phyloP scores from a whole-genome alignment of 2,888 invertebrate species.

The Acronicta aceris region DNA sequence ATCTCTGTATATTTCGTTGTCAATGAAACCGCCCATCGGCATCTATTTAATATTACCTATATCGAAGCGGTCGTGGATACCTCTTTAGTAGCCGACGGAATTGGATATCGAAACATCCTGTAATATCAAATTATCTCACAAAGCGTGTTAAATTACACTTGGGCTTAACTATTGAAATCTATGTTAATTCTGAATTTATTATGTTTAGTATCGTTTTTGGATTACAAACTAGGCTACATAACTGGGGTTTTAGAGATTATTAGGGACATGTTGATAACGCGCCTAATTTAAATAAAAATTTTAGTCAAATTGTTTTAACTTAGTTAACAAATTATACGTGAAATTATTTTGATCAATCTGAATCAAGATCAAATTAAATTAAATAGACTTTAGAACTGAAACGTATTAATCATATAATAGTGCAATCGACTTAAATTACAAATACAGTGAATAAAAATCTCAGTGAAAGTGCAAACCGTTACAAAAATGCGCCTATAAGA shows the following conservation, averaged over 20 bases:
- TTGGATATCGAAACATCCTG: slow-evolving; percentile 7
- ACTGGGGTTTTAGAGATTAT: too few species aligned
- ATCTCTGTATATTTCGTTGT: neutral
- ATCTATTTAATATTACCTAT: slow-evolving; percentile 8
- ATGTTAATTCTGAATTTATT: neutral
- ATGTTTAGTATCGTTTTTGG: neutral
- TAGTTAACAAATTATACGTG: too few species aligned
- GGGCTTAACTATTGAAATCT: neutral
- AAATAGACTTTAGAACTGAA: too few species aligned
- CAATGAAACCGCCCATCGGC: neutral
- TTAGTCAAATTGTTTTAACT: too few species aligned
- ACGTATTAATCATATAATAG: neutral
- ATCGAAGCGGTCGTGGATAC: slow-evolving; percentile 10
- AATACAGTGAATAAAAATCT: neutral
- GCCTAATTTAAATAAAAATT: too few species aligned
- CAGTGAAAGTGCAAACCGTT: slow-evolving; percentile 19
- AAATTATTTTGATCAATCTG: too few species aligned
- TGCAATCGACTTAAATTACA: neutral
- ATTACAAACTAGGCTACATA: neutral
- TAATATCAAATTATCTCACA: slow-evolving; percentile 3
- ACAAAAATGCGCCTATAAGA: slow-evolving; percentile 37
- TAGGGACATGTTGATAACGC: too few species aligned
- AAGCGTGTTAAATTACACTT: neutral
- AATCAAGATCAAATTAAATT: too few species aligned
- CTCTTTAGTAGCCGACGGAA: slow-evolving; percentile 17